Evolutionary conservation across 2,797 vertebrate genomes (phyloP).

Genomic region (Platalea minor): DNA sequence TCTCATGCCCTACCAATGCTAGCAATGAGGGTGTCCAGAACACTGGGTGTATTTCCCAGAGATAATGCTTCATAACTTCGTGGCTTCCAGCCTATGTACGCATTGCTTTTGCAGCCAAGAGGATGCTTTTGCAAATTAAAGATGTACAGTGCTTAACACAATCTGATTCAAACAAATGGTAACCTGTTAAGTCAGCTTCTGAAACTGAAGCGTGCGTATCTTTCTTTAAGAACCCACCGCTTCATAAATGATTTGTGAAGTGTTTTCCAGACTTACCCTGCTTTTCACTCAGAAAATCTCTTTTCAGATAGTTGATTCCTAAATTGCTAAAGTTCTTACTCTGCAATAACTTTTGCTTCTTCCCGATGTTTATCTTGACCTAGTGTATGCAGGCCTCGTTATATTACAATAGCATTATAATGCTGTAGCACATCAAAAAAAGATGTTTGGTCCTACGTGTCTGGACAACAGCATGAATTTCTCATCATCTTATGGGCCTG

Average conservation of each 20-base stretch:
- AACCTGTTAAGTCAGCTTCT: background rate
- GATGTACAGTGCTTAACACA: background rate
- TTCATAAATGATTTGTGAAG: background rate
- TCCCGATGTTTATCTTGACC: background rate
- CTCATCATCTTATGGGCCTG: background rate
- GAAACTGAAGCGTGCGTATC: accelerated
- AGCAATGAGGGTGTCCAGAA: background rate
- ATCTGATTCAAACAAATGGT: background rate
- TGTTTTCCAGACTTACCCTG: background rate
- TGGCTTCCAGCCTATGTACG: background rate
- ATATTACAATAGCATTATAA: background rate
- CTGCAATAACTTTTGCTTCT: background rate
- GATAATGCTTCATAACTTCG: background rate
- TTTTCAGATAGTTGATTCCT: background rate
- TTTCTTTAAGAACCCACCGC: background rate
- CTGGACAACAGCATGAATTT: background rate
- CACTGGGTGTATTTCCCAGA: background rate
- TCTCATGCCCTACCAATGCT: background rate
- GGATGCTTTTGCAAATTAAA: background rate
- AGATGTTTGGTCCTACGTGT: background rate
- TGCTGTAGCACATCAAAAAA: background rate
- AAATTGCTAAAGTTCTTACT: background rate
- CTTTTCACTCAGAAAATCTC: background rate
- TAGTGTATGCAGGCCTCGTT: background rate
- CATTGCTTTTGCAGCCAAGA: background rate